These are phyloP conservation scores for Forbesichthys agassizii DNA, from an alignment of 2,113 vertebrate genomes.

Conservation along the genomic window DNA sequence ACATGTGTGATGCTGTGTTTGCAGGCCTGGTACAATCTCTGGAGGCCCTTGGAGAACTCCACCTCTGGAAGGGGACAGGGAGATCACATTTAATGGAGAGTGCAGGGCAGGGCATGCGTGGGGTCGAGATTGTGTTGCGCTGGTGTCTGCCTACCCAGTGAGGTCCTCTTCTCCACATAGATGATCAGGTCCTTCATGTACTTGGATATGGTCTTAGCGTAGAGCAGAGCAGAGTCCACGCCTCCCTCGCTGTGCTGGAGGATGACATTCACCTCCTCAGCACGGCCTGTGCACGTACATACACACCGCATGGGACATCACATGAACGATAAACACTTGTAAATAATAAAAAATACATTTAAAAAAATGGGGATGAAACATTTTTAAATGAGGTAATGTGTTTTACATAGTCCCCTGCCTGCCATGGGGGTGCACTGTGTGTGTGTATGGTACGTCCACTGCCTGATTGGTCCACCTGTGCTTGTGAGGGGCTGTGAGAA, in stretches of 20 bases:
- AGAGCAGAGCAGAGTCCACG: constrained; percentile 86
- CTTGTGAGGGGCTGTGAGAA: background rate
- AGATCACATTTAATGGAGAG: background rate
- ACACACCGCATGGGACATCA: constrained; percentile 13
- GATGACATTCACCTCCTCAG: constrained; percentile 86
- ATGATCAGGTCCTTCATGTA: constrained; percentile 92
- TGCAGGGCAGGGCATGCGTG: background rate
- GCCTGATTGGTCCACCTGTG: no score
- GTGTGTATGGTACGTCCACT: no score
- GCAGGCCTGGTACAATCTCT: constrained; percentile 87
- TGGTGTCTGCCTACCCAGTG: constrained; percentile 76
- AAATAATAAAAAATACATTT: no score
- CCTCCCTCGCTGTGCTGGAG: constrained; percentile 92
- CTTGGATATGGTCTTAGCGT: constrained; percentile 90
- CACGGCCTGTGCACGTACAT: constrained; percentile 52
- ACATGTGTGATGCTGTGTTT: constrained; percentile 87
- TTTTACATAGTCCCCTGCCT: no score
- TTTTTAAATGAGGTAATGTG: no score
- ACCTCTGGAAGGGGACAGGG: constrained; percentile 77
- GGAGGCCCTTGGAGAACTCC: constrained; percentile 91
- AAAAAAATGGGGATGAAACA: no score
- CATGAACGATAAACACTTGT: background rate
- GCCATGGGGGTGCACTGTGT: no score
- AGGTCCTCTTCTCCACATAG: constrained; percentile 88
- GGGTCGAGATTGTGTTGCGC: no score